A percentile compares a stretch with the other conserved stretches of the same genome.
These are phyloP conservation scores for Vireo griseus DNA, from an alignment of 2,797 vertebrate genomes.

Conservation along the genomic window DNA sequence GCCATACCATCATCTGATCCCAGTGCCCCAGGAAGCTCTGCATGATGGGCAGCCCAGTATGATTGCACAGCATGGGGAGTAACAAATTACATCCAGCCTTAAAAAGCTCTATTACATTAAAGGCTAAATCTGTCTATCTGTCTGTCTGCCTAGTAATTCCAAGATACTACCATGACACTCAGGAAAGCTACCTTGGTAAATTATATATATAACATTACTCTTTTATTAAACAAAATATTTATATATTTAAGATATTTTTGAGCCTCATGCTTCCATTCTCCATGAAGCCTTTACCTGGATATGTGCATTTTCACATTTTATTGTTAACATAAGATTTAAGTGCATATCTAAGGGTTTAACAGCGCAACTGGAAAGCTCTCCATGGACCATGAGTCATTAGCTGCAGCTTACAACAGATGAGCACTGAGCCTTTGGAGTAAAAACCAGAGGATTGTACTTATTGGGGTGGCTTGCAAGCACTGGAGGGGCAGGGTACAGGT, in stretches of 20 bases:
- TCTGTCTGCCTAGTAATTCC: not conserved
- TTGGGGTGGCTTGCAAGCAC: fast-evolving
- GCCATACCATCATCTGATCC: not conserved
- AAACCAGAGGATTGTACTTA: not conserved
- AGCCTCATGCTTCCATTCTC: not conserved
- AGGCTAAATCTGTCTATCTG: not conserved
- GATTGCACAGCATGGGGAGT: not conserved
- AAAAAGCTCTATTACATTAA: not conserved
- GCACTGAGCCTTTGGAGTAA: not conserved
- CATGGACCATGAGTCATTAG: not conserved
- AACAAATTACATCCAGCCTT: not conserved
- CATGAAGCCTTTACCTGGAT: not conserved
- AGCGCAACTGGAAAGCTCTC: not conserved
- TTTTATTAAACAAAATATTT: not conserved
- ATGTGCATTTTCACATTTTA: not conserved
- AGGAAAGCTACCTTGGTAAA: not conserved
- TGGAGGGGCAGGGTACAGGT: fast-evolving
- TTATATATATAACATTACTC: not conserved
- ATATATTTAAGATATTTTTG: not conserved
- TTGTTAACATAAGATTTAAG: not conserved
- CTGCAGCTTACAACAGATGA: not conserved
- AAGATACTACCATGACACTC: not conserved
- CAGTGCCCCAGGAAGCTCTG: not conserved
- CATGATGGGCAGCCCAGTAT: not conserved
- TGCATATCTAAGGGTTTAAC: not conserved